These are phyloP conservation scores for Papilio protenor DNA, from an alignment of 2,888 invertebrate species.

Conservation along the genomic window DNA sequence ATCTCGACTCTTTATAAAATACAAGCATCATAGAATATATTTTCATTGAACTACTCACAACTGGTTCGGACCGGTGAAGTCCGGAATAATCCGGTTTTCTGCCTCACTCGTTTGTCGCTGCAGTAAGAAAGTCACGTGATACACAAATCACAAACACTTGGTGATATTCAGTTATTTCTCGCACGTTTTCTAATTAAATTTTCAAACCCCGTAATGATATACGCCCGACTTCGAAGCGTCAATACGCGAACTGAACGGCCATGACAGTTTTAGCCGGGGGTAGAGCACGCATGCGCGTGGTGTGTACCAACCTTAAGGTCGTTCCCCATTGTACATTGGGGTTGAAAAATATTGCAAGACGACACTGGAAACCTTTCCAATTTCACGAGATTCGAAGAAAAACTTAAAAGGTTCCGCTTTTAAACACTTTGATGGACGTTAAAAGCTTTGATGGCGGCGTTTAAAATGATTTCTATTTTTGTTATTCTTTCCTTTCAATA, in stretches of 20 bases:
- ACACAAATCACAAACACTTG: conserved; percentile 52
- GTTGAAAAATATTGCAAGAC: conserved; percentile 58
- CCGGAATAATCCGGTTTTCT: conserved; percentile 65
- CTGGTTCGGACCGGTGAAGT: conserved; percentile 57
- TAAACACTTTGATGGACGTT: conserved; percentile 22
- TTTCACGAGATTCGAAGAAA: conserved; percentile 51
- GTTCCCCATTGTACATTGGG: conserved; percentile 72
- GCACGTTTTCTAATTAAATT: conserved; percentile 43
- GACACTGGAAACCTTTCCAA: conserved; percentile 64
- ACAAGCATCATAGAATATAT: conserved; percentile 45
- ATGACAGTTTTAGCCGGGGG: conserved; percentile 76
- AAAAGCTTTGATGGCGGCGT: conserved; percentile 13
- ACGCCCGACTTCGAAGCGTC: conserved; percentile 68
- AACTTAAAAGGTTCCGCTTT: conserved; percentile 46
- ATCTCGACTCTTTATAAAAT: conserved; percentile 5
- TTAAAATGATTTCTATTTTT: conserved; percentile 16
- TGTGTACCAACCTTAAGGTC: conserved; percentile 64
- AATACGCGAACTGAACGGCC: conserved; percentile 79
- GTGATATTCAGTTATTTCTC: conserved; percentile 45
- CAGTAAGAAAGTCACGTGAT: conserved; percentile 52
- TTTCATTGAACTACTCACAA: conserved; percentile 63
- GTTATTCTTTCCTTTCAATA: not conserved
- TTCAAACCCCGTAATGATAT: conserved; percentile 51
- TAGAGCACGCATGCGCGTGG: conserved; percentile 70
- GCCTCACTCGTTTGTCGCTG: conserved; percentile 39